These are phyloP conservation scores for Aphidoletes aphidimyza DNA, from an alignment of 2,888 invertebrate species.

Conservation along the genomic window DNA sequence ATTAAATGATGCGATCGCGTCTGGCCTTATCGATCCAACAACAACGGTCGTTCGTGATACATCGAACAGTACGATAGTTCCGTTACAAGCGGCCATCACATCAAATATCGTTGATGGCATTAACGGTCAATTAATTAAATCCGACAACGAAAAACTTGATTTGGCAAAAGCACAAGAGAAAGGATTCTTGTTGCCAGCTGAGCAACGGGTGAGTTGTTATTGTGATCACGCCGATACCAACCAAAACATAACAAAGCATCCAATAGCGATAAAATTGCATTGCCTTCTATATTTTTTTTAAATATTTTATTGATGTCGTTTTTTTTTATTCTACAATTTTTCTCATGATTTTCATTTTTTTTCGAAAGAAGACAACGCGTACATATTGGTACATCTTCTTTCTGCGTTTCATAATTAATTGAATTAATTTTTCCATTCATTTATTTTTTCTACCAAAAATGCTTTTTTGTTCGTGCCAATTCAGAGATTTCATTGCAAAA, in stretches of 20 bases:
- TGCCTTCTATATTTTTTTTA: not conserved
- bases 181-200: slow-evolving; percentile 89
- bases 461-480: slow-evolving; percentile 34
- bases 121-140: slow-evolving; percentile 76
- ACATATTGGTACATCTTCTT: slow-evolving; percentile 38
- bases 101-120: slow-evolving; percentile 78
- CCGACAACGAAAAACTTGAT: slow-evolving; percentile 70
- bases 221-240: slow-evolving; percentile 36
- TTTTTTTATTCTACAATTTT: not conserved
- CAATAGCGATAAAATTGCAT: not conserved
- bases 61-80: slow-evolving; percentile 77
- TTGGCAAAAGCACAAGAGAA: slow-evolving; percentile 86
- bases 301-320: slow-evolving; percentile 9
- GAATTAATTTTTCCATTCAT: slow-evolving; percentile 28
- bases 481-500: slow-evolving; percentile 43
- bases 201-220: slow-evolving; percentile 86
- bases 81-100: slow-evolving; percentile 80
- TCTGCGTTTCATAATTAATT: not conserved
- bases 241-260: not conserved
- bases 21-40: slow-evolving; percentile 85
- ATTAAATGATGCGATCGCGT: slow-evolving; percentile 78
- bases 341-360: not conserved
- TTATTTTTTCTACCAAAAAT: not conserved
- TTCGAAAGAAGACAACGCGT: slow-evolving; percentile 5
- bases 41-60: slow-evolving; percentile 86